Evolutionary conservation across 2,888 invertebrate genomes (phyloP), one percentile per base, ranked within the genome.

Genomic region (Parascotia fuliginaria): DNA sequence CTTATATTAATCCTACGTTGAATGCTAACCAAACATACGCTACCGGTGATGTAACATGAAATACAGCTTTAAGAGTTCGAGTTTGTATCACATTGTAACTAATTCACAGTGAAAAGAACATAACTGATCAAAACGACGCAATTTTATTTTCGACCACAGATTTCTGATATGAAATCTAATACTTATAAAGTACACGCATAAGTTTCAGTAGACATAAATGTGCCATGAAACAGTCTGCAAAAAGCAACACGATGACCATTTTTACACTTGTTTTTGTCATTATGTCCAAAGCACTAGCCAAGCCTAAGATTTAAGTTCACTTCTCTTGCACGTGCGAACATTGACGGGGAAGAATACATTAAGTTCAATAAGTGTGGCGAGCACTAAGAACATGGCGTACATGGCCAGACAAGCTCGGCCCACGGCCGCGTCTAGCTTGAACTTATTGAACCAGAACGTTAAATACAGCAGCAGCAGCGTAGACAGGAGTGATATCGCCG

Each of bases 301-400:
- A 51, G 46, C 55, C 73, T 87, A 88, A 70, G 81, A 79, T 58
- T 83, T 85, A 53, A 89, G 80, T 78, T 90, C 89, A 68, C 73
- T 81, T 79, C 95, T 93, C 81, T 93, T 94, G 89, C 98, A 98
- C 55, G 97, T 96, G 67, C 97, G 97, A 70, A 96, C 93, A 90
- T 97, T 98, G 72, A 98, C 97, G 73, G 95, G 95, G 93, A 97
- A 97, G 95, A 98, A 98, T 61, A 97, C 96, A 87, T 98, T 98
- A 75, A 98, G 94, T 92, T 98, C 98, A 77, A 97, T 98, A 70
- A 98, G 93, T 60, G 97, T 97, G 44, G 98, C 97, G 65, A 98
- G 93, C 43, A 97, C 94, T 58, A 98, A 94, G 83, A 98, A 98
- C 70, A 96, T 94, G 54, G 95, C 95, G 89, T 98, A 98, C 95